Base-by-base conservation (phyloP, 2,797 vertebrate species). In the Hozukius guyotensis region DNA sequence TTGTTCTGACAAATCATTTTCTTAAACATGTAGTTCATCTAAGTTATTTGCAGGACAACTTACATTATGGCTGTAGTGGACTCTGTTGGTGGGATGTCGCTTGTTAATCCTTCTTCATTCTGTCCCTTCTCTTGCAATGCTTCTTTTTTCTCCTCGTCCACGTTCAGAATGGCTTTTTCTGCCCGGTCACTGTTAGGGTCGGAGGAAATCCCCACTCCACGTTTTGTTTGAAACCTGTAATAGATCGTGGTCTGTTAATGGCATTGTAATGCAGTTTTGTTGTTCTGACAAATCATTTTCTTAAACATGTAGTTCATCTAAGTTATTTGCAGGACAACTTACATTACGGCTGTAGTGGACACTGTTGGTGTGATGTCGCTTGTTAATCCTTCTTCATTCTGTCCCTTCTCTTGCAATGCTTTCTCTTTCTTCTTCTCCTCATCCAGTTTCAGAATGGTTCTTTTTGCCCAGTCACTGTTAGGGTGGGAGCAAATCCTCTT, bases 401-500 rank as follows among this genome's bases (percentile, higher is more conserved):
- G 5, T 46, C 0, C 6, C 6, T 2, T 12, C 18, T 27, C 3
- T 25, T 14, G 60, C 0, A 8, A 1, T 2, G 1, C n/a, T 18
- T 75, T 22, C 2, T 5, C 2, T 16, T 16, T n/a, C 18, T 16
- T 9, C 42, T 1, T 69, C 10, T 72, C 25, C 22, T 36, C 0
- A 5, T 94, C 32, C 81, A 95, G 57, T 14, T 57, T 86, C 5
- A 0, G 0, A 10, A 88, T 90, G 25, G 29, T 77, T 2, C 0
- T 66, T 36, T 25, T 57, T 6, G 87, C 46, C 89, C 85, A 92
- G 0, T 0, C 0, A 4, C 0, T 4, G 5, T 14, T 1, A 1
- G 91, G 93, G 29, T 93, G 6, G 0, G 85, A 85, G 78, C 93
- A 95, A 27, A 93, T 36, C 0, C 0, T 77, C 1, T 3, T 72